Evolutionary conservation across 2,888 invertebrate species (phyloP), one percentile per base, ranked within the genome.

Genomic region (Leucania comma): DNA sequence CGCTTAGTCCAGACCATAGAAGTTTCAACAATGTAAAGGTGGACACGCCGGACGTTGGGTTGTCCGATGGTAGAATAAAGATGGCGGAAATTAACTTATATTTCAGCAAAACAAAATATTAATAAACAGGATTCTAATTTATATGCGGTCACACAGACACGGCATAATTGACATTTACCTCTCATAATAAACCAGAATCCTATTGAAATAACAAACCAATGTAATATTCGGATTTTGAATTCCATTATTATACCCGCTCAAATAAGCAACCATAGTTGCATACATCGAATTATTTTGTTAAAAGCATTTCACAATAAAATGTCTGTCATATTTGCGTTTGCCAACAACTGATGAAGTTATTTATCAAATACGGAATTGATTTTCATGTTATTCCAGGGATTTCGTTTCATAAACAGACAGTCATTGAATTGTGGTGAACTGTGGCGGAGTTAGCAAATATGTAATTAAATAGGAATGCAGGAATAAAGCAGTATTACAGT

Each of bases 281-380:
- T 68, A 63, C 59, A 60, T 1, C 24, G 10, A 65, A 81, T 64
- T 72, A 78, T 72, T 73, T 73, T 59, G 59, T 66, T 63, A 54
- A 64, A 58, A 64, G 56, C 51, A 32, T 61, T 59, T 53, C 51
- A 57, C 53, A 32, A 61, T 58, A 70, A 72, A 81, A 75, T 79
- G n/a, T 66, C 53, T 50, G 61, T 53, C 61, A 67, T 72, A 69
- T 75, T 71, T 71, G 78, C 54, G 59, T 70, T 76, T 50, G 29
- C 42, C 54, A 61, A 68, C 71, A 68, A 63, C 68, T 65, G 72
- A 72, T 82, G 56, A 79, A 68, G 68, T 72, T 72, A 75, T 81
- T 78, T 81, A 72, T 70, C 65, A 65, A 79, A 81, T 53, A 24
- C 57, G 48, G 72, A 61, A 72, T 80, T 75, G 54, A 80, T 72